Percentiles rank a stretch among this genome's conserved stretches.
Conservation (phyloP, 92 coral and sea anemone genomes). For the Epizoanthus fatuus region DNA sequence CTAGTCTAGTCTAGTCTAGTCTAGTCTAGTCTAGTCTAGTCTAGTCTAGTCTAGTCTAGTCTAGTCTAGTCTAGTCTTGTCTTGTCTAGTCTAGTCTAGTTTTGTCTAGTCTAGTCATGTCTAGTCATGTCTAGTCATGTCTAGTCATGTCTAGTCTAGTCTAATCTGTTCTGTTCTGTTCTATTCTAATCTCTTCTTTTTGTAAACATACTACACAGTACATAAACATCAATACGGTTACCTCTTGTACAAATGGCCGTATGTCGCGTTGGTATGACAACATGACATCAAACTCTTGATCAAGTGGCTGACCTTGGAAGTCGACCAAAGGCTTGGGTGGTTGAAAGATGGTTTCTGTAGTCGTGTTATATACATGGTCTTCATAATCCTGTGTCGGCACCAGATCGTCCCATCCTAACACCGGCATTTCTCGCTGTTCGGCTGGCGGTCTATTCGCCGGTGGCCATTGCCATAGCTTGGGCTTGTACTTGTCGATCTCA, state of each 20-base stretch:
- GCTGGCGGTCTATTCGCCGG: slow-evolving; percentile 1
- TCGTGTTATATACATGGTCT: background rate
- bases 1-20: too few relatives aligned
- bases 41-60: too few relatives aligned
- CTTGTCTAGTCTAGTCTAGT: too few relatives aligned
- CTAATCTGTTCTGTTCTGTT: background rate
- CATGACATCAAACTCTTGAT: slow-evolving; percentile 43
- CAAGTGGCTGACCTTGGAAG: slow-evolving; percentile 20
- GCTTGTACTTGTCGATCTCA: background rate
- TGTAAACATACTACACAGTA: background rate
- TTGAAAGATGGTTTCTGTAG: background rate
- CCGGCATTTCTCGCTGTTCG: slow-evolving; percentile 13
- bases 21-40: too few relatives aligned
- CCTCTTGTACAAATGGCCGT: slow-evolving; percentile 43
- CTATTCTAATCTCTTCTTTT: too few relatives aligned
- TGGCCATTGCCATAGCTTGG: slow-evolving; percentile 26
- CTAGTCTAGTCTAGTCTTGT: too few relatives aligned
- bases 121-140: too few relatives aligned
- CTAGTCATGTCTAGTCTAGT: too few relatives aligned
- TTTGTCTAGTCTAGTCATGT: too few relatives aligned
- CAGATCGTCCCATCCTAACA: slow-evolving; percentile 33
- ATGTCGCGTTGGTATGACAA: slow-evolving; percentile 37
- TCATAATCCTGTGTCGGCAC: slow-evolving; percentile 8
- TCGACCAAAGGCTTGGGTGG: slow-evolving; percentile 30
- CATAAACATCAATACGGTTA: background rate